phyloP scores from a whole-genome alignment of 2,113 vertebrate species.

The Leucoraja erinaceus region DNA sequence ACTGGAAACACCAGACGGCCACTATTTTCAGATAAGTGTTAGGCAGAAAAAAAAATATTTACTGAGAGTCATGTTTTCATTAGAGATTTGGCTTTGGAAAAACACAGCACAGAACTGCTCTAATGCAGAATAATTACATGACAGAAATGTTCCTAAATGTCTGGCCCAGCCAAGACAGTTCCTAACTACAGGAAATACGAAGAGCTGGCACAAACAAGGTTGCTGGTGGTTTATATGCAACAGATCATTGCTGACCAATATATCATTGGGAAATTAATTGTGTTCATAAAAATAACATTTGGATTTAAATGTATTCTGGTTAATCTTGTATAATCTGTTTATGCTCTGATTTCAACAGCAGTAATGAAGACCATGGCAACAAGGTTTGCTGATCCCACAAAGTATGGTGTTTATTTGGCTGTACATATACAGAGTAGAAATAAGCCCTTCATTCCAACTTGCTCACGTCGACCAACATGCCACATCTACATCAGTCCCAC shows the following conservation, averaged over 20 bases:
- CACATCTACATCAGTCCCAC: too few relatives aligned
- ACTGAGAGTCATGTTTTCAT: background rate
- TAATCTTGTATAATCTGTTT: background rate
- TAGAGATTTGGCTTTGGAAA: slow-evolving; percentile 1
- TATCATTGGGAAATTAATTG: slow-evolving; percentile 14
- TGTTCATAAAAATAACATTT: slow-evolving; percentile 31
- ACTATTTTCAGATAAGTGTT: background rate
- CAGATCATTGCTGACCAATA: slow-evolving; percentile 3
- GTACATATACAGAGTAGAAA: too few relatives aligned
- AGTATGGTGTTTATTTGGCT: background rate
- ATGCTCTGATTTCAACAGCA: background rate
- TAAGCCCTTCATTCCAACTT: too few relatives aligned
- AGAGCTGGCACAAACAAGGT: slow-evolving; percentile 28
- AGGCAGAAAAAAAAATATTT: background rate
- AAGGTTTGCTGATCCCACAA: background rate
- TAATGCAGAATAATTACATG: slow-evolving; percentile 7
- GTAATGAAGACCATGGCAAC: background rate
- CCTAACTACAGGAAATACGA: slow-evolving; percentile 7
- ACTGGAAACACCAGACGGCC: background rate
- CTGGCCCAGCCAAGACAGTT: background rate
- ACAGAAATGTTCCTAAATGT: background rate
- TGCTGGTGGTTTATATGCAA: slow-evolving; percentile 1
- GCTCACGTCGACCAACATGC: too few relatives aligned
- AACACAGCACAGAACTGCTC: background rate
- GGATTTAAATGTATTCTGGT: background rate